These are phyloP conservation scores for Bombylius discolor DNA, from an alignment of 2,888 invertebrate genomes.

Conservation along the genomic window DNA sequence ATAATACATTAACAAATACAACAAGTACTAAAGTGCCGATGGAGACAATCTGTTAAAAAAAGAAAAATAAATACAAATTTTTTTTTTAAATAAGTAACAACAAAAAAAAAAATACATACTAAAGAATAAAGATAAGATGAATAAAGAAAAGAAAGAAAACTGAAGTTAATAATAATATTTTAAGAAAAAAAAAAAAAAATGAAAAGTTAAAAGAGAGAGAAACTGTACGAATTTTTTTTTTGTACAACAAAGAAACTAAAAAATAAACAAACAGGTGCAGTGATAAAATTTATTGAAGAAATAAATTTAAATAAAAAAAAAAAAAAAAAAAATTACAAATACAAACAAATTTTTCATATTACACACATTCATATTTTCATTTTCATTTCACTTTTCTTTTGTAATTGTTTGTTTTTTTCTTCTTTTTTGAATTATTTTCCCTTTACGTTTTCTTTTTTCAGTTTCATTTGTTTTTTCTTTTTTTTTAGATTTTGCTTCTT, in stretches of 20 bases:
- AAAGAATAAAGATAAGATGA: background rate
- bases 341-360: too few relatives aligned
- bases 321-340: too few relatives aligned
- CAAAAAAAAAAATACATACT: background rate
- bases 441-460: too few relatives aligned
- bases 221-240: too few relatives aligned
- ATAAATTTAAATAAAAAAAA: too few relatives aligned
- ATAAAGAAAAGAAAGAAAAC: background rate
- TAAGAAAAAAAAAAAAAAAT: background rate
- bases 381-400: too few relatives aligned
- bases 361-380: too few relatives aligned
- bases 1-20: constrained; percentile 50
- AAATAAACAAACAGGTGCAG: background rate
- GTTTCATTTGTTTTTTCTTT: too few relatives aligned
- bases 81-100: background rate
- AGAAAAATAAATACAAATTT: background rate
- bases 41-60: constrained; percentile 47
- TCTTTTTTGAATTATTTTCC: too few relatives aligned
- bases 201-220: background rate
- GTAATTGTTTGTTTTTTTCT: too few relatives aligned
- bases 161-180: background rate
- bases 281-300: too few relatives aligned
- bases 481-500: too few relatives aligned
- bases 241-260: background rate
- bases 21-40: constrained; percentile 42